Evolutionary conservation across 2,113 vertebrate species (phyloP), one percentile per base, ranked within the genome.

Genomic region (Falco punctatus): DNA sequence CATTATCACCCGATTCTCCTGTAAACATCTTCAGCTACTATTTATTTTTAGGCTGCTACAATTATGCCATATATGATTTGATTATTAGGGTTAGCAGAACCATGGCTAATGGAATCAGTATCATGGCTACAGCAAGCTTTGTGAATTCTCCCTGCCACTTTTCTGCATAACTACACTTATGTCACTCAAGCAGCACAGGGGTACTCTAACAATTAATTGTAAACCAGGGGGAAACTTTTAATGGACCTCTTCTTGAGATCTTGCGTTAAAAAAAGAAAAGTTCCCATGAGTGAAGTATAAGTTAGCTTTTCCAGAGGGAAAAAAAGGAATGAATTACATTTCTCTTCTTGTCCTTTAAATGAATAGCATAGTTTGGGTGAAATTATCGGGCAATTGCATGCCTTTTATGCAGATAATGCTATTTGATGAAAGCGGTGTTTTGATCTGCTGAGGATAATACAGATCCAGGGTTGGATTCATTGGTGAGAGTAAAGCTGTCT

Each of bases 331-430:
- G 98, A 98, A 98, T 98, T 98, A 98, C 98, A 98, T 98, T 98
- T 98, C 97, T 98, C 97, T 98, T 96, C 98, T 97, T 98, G 99
- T 98, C 98, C 98, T 99, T 98, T 99, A 99, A 99, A 98, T 98
- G 98, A 98, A 99, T 98, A 98, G 98, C 98, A 97, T 98, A 98
- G 98, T 98, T 98, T 98, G 98, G 98, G 98, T 98, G 98, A 99
- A 99, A 99, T 99, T 99, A 99, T 98, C 98, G 98, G 98, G 98
- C 98, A 99, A 98, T 99, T 98, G 98, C 98, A 98, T 98, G 98
- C 98, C 98, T 99, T 99, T 99, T 99, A 99, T 99, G 99, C 99
- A 99, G 99, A 99, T 99, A 99, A 99, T 99, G 98, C 98, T 98
- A 98, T 99, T 99, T 99, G 99, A 99, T 99, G 99, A 98, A 99